A percentile compares a stretch with the other conserved stretches of the same genome.
phyloP scores from a whole-genome alignment of 2,113 vertebrate genomes.

The Petroica traversi region DNA sequence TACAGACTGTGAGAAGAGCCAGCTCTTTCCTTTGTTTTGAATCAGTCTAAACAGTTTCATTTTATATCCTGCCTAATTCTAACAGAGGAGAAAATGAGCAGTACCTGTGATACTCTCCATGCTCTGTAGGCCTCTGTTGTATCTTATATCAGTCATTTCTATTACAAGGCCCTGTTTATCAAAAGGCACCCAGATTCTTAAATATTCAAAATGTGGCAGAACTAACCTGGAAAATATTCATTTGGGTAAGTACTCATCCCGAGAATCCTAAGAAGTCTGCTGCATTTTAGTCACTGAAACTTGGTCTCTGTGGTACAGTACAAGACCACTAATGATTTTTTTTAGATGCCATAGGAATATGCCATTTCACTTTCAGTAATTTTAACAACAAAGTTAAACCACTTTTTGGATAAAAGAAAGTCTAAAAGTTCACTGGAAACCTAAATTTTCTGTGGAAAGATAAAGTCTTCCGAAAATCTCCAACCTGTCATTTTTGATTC shows the following conservation, averaged over 20 bases:
- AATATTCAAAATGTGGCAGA: neutral
- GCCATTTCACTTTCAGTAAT: neutral
- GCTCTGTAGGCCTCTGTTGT: neutral
- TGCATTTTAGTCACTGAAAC: neutral
- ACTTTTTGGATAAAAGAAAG: neutral
- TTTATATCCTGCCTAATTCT: neutral
- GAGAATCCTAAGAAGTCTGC: neutral
- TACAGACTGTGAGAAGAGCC: neutral
- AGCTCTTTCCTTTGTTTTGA: neutral
- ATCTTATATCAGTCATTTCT: neutral
- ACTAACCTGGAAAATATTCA: neutral
- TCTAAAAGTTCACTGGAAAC: neutral
- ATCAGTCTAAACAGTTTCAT: neutral
- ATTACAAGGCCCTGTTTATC: neutral
- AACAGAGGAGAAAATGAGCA: neutral
- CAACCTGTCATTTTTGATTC: neutral
- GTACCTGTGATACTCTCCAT: neutral
- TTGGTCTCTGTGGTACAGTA: neutral
- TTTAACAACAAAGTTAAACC: neutral
- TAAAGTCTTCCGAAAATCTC: neutral
- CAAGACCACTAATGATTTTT: neutral
- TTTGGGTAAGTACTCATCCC: neutral
- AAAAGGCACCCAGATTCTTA: neutral
- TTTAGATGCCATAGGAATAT: neutral
- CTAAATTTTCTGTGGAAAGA: neutral